phyloP scores from a whole-genome alignment of 2,888 invertebrate species.

The Sthenelais limicola region DNA sequence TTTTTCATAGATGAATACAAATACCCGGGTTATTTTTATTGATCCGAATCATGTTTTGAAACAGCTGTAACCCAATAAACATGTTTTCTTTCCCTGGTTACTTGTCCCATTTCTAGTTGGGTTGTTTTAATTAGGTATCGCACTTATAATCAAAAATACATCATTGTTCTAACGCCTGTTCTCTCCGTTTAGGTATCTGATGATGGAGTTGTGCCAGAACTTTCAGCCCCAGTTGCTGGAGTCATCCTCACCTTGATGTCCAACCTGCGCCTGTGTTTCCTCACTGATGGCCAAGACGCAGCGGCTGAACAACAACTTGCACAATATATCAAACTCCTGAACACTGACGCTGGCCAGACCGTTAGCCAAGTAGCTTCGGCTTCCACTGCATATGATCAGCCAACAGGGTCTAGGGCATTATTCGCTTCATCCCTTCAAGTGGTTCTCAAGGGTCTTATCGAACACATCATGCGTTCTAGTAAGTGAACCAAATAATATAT shows the following conservation, averaged over 20 bases:
- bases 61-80: too few species aligned
- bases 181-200: constrained; percentile 57
- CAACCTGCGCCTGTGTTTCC: constrained; percentile 78
- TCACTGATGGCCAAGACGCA: constrained; percentile 49
- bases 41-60: too few species aligned
- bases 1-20: too few species aligned
- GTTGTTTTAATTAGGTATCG: too few species aligned
- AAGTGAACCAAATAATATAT: too few species aligned
- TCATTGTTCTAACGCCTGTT: too few species aligned
- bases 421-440: constrained; percentile 71
- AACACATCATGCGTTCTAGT: constrained; percentile 85
- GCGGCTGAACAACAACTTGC: background rate
- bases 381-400: constrained; percentile 45
- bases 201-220: constrained; percentile 82
- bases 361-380: constrained; percentile 52
- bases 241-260: constrained; percentile 85
- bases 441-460: constrained; percentile 79
- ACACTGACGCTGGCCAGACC: constrained; percentile 48
- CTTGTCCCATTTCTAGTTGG: too few species aligned
- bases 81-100: too few species aligned
- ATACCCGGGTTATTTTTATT: too few species aligned
- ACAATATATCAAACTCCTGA: constrained; percentile 77
- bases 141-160: too few species aligned
- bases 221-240: constrained; percentile 85
- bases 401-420: constrained; percentile 62